Base-by-base conservation (phyloP, 2,888 invertebrate genomes). In the Drosophila colorata region DNA sequence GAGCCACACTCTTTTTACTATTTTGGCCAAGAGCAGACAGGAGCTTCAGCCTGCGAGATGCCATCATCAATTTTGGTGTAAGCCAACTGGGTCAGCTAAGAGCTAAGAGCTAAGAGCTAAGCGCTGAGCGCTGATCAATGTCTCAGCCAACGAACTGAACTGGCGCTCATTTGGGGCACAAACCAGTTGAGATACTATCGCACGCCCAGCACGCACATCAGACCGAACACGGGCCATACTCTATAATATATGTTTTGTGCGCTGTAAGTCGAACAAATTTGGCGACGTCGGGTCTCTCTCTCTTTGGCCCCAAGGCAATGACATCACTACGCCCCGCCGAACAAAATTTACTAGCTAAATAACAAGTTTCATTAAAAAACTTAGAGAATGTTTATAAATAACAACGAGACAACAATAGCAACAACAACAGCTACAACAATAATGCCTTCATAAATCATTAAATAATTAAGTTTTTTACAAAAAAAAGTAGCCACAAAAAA, bases 331-430 rank as follows among this genome's bases (percentile, higher is more conserved):
- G n/a, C n/a, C n/a, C n/a, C n/a, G n/a, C n/a, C n/a, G n/a, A n/a
- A 11, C 23, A 37, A 73, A 76, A 64, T 58, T 59, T 23, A 16
- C 43, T 65, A 51, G 71, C 61, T 58, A 67, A 79, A 86, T 74
- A 83, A 83, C 83, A 76, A 83, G 83, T 83, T 88, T 83, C 88
- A 74, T 83, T 85, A 33, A 47, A 56, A 56, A 80, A 69, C 69
- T 81, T 83, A 57, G 86, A 76, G 63, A 88, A 85, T 88, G 73
- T 76, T 85, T 88, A 88, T 83, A 86, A 83, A 84, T 73, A 38
- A 47, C 38, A 43, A 6, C 48, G 33, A 20, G 20, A 49, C 43
- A 58, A 61, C 33, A 48, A 58, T 55, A 66, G 7, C 48, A 48
- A 58, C 57, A 66, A 11, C 48, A 53, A 18, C 25, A 40, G 16